Conservation (phyloP, 2,888 invertebrate genomes). For the Drosophila parthenogenetica region DNA sequence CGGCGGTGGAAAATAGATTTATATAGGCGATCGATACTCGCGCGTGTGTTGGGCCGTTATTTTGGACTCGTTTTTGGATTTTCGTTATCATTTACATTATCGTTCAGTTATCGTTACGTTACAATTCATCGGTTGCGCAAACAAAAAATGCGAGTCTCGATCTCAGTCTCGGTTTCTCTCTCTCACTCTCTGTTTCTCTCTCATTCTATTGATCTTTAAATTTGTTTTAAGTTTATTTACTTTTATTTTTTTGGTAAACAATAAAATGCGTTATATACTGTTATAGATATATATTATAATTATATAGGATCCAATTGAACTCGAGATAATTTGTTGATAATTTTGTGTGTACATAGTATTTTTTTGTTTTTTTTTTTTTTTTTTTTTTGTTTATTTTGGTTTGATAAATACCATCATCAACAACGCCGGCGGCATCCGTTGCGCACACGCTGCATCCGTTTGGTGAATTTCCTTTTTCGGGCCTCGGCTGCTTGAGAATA, state of each 20-base stretch:
- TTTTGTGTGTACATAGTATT: conserved; percentile 81
- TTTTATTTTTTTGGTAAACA: conserved; percentile 60
- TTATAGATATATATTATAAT: conserved; percentile 69
- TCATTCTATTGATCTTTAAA: conserved; percentile 48
- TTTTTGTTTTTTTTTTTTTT: conserved; percentile 57
- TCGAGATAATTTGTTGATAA: conserved; percentile 79
- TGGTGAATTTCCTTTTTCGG: conserved; percentile 51
- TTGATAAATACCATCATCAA: conserved; percentile 84
- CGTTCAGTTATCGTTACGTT: conserved; percentile 60
- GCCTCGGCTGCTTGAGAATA: conserved; percentile 78
- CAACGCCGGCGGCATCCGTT: conserved; percentile 59
- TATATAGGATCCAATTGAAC: conserved; percentile 75
- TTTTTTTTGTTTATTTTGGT: conserved; percentile 72
- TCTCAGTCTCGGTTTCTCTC: conserved; percentile 59
- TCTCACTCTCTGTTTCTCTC: conserved; percentile 61
- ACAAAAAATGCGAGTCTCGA: conserved; percentile 77
- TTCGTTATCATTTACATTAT: conserved; percentile 37
- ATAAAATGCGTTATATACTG: conserved; percentile 63
- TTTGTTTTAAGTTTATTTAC: conserved; percentile 23
- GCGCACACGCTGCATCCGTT: conserved; percentile 59
- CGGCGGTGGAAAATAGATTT: conserved; percentile 57
- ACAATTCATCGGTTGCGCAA: conserved; percentile 71
- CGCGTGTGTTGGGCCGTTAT: conserved; percentile 42
- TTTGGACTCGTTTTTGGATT: conserved; percentile 53
- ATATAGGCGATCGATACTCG: conserved; percentile 43